These are phyloP conservation scores for Caenorhabditis sp. DNA, from an alignment of 2,888 invertebrate genomes.

Conservation along the genomic window DNA sequence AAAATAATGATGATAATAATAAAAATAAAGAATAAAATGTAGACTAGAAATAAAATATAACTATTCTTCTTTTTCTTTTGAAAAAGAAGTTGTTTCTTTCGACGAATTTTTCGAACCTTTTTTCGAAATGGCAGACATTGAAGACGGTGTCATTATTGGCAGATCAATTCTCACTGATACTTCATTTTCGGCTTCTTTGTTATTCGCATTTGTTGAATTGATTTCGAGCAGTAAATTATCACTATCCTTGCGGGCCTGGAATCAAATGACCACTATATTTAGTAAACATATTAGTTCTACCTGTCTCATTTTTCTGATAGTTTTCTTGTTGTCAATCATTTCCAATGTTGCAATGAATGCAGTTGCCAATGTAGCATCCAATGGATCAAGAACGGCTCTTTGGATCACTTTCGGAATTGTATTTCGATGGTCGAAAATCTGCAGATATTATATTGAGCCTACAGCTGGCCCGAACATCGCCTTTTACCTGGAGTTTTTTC, in stretches of 20 bases:
- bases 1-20: not conserved
- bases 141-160: not conserved
- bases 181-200: not conserved
- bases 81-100: not conserved
- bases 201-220: no score
- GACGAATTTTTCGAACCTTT: not conserved
- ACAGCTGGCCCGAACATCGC: no score
- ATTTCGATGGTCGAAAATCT: constrained; percentile 91
- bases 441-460: constrained; percentile 19
- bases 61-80: not conserved
- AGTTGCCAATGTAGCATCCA: constrained; percentile 85
- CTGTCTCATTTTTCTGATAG: constrained; percentile 28
- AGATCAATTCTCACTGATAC: constrained; percentile 3
- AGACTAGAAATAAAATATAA: not conserved
- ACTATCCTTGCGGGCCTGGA: not conserved
- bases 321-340: constrained; percentile 31
- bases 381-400: constrained; percentile 94
- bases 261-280: not conserved
- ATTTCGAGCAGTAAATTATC: not conserved
- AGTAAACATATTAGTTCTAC: no score
- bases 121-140: not conserved
- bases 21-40: not conserved
- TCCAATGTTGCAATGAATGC: constrained; percentile 26
- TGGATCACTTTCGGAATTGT: constrained; percentile 99
- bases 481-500: constrained; percentile 80